A percentile compares a stretch with the other conserved stretches of the same genome.
phyloP scores from a whole-genome alignment of 2,113 vertebrate genomes.

The Nycticryphes semicollaris region DNA sequence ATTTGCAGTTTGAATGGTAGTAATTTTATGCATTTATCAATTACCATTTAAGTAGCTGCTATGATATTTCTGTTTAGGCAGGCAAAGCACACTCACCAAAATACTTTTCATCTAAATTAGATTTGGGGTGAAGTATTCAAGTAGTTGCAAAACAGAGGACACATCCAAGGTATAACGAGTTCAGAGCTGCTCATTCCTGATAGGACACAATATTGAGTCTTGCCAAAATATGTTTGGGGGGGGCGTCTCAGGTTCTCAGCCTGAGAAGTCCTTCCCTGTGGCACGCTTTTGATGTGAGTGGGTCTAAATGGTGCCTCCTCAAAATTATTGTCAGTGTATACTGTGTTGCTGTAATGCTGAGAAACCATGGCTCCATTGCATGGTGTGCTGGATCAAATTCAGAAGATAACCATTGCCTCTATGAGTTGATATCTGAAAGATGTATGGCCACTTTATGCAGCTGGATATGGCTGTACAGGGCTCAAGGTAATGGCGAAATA shows the following conservation, averaged over 20 bases:
- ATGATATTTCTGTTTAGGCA: conserved; percentile 59
- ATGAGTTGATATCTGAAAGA: background rate
- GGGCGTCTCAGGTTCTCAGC: background rate
- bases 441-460: background rate
- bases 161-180: background rate
- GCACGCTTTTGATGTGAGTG: background rate
- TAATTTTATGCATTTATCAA: conserved; percentile 61
- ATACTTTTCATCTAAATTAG: conserved; percentile 36
- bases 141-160: background rate
- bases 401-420: background rate
- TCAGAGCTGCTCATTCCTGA: background rate
- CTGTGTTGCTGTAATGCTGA: background rate
- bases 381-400: background rate
- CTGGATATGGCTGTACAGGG: background rate
- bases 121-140: conserved; percentile 13
- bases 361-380: background rate
- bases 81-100: conserved; percentile 37
- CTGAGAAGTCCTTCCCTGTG: background rate
- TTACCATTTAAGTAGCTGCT: conserved; percentile 55
- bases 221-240: background rate
- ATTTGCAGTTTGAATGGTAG: conserved; percentile 50
- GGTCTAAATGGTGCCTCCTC: background rate
- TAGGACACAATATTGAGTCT: background rate
- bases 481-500: background rate
- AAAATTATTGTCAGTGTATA: background rate